Conservation (phyloP, 2,888 invertebrate species). For the Zaprionus lineosus region DNA sequence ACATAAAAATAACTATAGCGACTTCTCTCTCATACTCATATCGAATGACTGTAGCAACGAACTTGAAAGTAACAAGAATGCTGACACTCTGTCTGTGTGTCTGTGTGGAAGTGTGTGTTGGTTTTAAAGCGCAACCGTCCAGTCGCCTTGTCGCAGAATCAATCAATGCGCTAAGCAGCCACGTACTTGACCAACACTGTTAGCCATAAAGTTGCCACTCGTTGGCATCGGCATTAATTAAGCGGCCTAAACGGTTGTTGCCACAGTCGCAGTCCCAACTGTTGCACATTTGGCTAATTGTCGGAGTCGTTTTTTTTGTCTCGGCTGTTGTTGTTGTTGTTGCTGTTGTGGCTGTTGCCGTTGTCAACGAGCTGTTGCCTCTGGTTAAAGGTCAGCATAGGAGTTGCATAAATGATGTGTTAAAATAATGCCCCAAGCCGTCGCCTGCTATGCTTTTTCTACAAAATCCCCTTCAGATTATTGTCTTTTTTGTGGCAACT, state of each 20-base stretch:
- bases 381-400: constrained; percentile 62
- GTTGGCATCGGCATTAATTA: constrained; percentile 63
- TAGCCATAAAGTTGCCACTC: constrained; percentile 54
- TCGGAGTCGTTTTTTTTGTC: no score
- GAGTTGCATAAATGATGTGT: constrained; percentile 66
- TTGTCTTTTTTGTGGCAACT: constrained; percentile 28
- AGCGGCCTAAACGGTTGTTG: constrained; percentile 53
- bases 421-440: constrained; percentile 55
- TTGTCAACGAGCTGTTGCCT: constrained; percentile 32
- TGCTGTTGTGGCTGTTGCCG: constrained; percentile 3
- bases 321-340: neutral
- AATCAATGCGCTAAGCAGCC: constrained; percentile 47
- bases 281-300: no score
- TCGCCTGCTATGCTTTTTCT: constrained; percentile 12
- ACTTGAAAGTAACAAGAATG: constrained; percentile 31
- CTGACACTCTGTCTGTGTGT: constrained; percentile 1
- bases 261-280: constrained; percentile 3
- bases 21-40: no score
- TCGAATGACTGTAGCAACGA: constrained; percentile 31
- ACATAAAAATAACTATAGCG: no score
- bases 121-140: constrained; percentile 5
- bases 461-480: neutral
- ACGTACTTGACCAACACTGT: constrained; percentile 54
- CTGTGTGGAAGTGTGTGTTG: neutral
- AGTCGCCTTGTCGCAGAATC: constrained; percentile 46